phyloP scores from a whole-genome alignment of 2,113 vertebrate genomes.

The Sporophila hypoxantha region DNA sequence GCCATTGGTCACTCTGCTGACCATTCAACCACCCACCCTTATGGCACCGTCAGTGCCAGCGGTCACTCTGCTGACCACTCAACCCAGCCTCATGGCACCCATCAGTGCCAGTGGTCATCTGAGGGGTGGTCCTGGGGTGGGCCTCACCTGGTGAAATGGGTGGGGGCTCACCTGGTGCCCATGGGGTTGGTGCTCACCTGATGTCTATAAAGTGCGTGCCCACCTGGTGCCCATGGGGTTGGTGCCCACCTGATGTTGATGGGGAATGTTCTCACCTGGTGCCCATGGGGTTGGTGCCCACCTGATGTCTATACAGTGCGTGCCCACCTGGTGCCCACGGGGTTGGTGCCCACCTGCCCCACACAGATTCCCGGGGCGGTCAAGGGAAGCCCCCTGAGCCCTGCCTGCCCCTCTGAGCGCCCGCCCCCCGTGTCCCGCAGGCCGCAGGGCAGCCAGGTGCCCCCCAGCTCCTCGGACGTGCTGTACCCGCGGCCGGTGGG shows the following conservation, averaged over 20 bases:
- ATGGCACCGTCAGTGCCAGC: too few species aligned
- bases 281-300: rapidly evolving
- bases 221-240: too few species aligned
- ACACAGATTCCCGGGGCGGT: rapidly evolving
- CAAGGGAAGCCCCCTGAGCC: rapidly evolving
- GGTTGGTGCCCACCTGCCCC: neutral
- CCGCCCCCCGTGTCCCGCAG: constrained; percentile 37
- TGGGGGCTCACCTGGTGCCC: rapidly evolving
- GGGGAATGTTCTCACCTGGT: too few species aligned
- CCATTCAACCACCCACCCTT: too few species aligned
- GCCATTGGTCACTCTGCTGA: too few species aligned
- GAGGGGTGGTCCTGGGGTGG: neutral
- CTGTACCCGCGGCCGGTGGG: constrained; percentile 77
- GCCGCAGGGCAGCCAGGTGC: constrained; percentile 79
- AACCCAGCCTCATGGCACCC: too few species aligned
- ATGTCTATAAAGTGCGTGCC: too few species aligned
- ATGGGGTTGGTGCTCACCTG: neutral
- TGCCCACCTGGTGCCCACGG: neutral
- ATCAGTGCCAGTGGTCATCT: too few species aligned
- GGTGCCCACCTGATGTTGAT: too few species aligned
- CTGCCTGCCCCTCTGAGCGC: neutral
- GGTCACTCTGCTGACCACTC: too few species aligned
- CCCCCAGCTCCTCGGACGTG: constrained; percentile 70
- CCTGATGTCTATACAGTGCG: rapidly evolving
- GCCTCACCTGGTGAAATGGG: rapidly evolving